Evolutionary conservation across 2,113 vertebrate genomes (phyloP).

Genomic region (Cynocephalus volans): DNA sequence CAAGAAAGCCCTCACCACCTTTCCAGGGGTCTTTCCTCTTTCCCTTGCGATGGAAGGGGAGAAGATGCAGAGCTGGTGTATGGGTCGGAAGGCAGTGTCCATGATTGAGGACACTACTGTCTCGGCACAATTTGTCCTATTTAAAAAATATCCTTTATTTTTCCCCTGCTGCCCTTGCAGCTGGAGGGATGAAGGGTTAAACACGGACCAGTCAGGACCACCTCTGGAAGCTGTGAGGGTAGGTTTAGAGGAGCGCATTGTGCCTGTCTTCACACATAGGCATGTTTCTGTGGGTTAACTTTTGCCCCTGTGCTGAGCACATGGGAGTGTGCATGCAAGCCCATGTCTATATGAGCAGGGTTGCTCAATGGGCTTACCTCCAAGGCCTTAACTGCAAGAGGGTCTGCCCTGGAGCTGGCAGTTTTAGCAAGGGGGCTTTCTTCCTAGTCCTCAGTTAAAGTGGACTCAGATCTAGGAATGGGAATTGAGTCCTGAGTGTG

Average conservation of each 20-base stretch:
- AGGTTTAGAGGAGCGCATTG: background rate
- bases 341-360: background rate
- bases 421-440: background rate
- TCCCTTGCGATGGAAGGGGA: background rate
- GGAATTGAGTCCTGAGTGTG: background rate
- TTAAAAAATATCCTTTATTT: background rate
- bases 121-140: background rate
- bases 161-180: background rate
- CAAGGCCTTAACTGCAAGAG: background rate
- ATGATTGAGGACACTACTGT: background rate
- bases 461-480: background rate
- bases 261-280: background rate
- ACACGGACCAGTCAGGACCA: background rate
- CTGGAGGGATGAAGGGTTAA: background rate
- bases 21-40: background rate
- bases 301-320: background rate
- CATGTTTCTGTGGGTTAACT: background rate
- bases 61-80: background rate
- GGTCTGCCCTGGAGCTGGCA: background rate
- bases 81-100: background rate
- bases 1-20: background rate
- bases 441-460: conserved; percentile 13
- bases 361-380: background rate
- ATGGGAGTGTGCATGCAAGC: background rate
- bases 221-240: background rate